Percentiles rank a stretch among this genome's conserved stretches.
These are phyloP conservation scores for Tachycineta bicolor DNA, from an alignment of 2,113 vertebrate species.

Conservation along the genomic window DNA sequence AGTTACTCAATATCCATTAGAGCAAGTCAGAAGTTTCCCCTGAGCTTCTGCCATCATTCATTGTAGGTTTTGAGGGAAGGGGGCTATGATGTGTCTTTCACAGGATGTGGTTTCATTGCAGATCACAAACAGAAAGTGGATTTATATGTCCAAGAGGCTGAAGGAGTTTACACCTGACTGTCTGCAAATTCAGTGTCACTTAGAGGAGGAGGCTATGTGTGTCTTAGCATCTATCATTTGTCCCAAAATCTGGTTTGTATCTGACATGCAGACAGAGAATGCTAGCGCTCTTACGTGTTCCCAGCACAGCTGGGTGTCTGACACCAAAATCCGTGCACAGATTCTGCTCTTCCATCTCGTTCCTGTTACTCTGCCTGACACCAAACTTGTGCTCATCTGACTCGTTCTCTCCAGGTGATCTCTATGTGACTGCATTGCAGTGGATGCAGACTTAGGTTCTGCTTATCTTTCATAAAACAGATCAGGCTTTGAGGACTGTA, in stretches of 20 bases:
- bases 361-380: background rate
- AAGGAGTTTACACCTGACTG: background rate
- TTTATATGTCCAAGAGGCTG: background rate
- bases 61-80: background rate
- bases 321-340: background rate
- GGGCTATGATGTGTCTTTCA: background rate
- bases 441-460: background rate
- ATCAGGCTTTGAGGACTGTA: background rate
- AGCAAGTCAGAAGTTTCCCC: background rate
- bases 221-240: background rate
- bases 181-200: background rate
- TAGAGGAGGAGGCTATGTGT: background rate
- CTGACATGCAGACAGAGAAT: background rate
- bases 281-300: background rate
- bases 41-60: background rate
- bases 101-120: background rate
- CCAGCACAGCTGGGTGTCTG: background rate
- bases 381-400: background rate
- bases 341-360: background rate
- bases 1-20: background rate
- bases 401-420: background rate
- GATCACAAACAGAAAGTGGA: background rate
- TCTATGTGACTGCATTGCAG: background rate
- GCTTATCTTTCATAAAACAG: background rate
- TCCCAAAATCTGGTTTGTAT: background rate